A percentile compares a stretch with the other conserved stretches of the same genome.
Conservation (phyloP, 2,888 invertebrate genomes). For the Pachliopta kotzebuea region DNA sequence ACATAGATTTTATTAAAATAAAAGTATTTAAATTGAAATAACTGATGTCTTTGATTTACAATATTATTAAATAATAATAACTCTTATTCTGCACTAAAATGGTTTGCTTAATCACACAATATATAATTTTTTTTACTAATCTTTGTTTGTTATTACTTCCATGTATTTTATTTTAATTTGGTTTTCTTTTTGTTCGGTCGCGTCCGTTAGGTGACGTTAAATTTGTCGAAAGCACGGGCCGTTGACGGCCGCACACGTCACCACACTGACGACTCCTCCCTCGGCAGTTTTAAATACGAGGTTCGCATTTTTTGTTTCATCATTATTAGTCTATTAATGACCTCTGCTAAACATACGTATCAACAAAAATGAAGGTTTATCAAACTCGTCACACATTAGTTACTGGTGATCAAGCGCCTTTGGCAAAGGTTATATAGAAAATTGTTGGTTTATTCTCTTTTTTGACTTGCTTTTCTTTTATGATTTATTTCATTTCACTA, state of each 20-base stretch:
- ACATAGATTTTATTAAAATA: neutral
- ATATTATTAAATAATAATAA: neutral
- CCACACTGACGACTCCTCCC: slow-evolving; percentile 85
- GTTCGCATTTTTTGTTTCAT: slow-evolving; percentile 57
- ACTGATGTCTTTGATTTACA: neutral
- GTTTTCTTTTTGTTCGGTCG: slow-evolving; percentile 34
- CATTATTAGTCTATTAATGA: slow-evolving; percentile 20
- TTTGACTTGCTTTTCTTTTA: no score
- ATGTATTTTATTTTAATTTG: slow-evolving; percentile 31
- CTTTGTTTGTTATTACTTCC: neutral
- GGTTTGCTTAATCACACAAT: neutral
- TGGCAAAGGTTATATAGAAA: no score
- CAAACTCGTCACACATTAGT: no score
- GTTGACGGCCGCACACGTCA: slow-evolving; percentile 78
- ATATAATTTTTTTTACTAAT: neutral
- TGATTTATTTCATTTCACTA: no score
- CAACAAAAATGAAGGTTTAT: neutral
- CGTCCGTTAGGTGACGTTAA: slow-evolving; percentile 62
- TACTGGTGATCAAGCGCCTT: no score
- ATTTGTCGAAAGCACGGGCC: slow-evolving; percentile 53
- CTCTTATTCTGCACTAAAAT: neutral
- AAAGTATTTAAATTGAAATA: neutral
- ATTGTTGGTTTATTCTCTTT: no score
- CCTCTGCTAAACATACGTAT: no score
- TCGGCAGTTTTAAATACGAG: slow-evolving; percentile 86